Base-by-base conservation (phyloP, 2,797 vertebrate species). In the Leptodactylus fallax region DNA sequence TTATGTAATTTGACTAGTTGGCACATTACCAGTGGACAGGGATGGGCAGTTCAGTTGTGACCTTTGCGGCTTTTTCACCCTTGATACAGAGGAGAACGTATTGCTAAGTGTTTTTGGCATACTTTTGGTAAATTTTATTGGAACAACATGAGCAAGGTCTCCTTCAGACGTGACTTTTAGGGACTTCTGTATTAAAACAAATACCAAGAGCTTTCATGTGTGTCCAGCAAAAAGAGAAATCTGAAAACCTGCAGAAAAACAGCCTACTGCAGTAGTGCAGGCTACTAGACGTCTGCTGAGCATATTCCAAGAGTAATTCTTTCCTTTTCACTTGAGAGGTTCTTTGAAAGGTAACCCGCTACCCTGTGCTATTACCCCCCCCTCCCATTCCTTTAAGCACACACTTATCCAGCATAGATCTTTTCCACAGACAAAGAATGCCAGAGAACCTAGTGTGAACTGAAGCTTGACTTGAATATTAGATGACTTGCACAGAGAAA, bases 391-490 rank as follows among this genome's bases (percentile, higher is more conserved):
- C 61, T 82, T 71, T 79, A 60, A 82, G 49, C 71, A 83, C 79
- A 85, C 78, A 85, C 79, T 89, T 89, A 89, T 89, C 88, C 72
- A 72, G 72, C 84, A 61, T 63, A 86, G 88, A 89, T 86, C 88
- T 89, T 89, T 89, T 79, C 88, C 88, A 89, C 88, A 89, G 88
- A 89, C 83, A 86, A 89, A 89, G 84, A 89, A 86, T 83, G 85
- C 88, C 88, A 89, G 78, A 81, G 79, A 88, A 88, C 84, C 83
- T 53, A 83, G 84, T 89, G 88, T 89, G 88, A 86, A 89, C 85
- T 86, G 84, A 89, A 86, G 84, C 88, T 89, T 89, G 87, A 88
- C 87, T 81, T 81, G 85, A 60, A 86, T 89, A 89, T 89, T 89
- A 83, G 84, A 83, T 89, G 84, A 89, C 88, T 82, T 86, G 21